phyloP scores from a whole-genome alignment of 2,113 vertebrate species.

The Prunella fulvescens region DNA sequence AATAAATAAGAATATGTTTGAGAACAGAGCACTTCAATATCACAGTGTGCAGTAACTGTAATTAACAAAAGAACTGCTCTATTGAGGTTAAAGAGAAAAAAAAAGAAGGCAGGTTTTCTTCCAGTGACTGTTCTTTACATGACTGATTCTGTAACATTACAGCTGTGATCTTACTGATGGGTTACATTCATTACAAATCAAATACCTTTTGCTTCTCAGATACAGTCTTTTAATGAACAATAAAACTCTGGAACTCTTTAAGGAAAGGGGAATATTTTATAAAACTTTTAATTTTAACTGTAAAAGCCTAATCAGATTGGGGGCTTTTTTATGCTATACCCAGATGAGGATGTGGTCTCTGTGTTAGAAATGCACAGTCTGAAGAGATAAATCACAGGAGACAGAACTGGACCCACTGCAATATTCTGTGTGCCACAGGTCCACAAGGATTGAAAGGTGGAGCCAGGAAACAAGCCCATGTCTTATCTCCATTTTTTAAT shows the following conservation, averaged over 20 bases:
- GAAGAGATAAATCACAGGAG: background rate
- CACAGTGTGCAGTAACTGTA: conserved; percentile 81
- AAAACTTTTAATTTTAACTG: background rate
- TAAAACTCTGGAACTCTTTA: background rate
- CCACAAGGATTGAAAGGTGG: background rate
- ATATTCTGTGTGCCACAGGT: background rate
- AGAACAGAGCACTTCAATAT: conserved; percentile 78
- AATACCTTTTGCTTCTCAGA: conserved; percentile 11
- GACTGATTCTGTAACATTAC: conserved; percentile 70
- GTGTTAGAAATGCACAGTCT: background rate
- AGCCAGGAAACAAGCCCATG: background rate
- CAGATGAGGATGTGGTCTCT: background rate
- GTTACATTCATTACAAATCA: conserved; percentile 49
- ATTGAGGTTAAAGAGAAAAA: conserved; percentile 65
- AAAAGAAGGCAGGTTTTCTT: conserved; percentile 59
- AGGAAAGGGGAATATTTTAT: background rate
- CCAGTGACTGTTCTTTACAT: conserved; percentile 70
- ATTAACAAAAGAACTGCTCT: conserved; percentile 84
- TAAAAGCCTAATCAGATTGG: background rate
- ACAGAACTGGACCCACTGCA: background rate
- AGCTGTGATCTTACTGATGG: conserved; percentile 64
- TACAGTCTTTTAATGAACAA: conserved; percentile 9
- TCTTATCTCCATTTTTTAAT: background rate
- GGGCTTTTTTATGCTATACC: background rate
- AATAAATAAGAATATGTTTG: conserved; percentile 85